A percentile compares a stretch with the other conserved stretches of the same genome.
Evolutionary conservation across 2,797 vertebrate species (phyloP).

Genomic region (Rhadinocentrus ornatus): DNA sequence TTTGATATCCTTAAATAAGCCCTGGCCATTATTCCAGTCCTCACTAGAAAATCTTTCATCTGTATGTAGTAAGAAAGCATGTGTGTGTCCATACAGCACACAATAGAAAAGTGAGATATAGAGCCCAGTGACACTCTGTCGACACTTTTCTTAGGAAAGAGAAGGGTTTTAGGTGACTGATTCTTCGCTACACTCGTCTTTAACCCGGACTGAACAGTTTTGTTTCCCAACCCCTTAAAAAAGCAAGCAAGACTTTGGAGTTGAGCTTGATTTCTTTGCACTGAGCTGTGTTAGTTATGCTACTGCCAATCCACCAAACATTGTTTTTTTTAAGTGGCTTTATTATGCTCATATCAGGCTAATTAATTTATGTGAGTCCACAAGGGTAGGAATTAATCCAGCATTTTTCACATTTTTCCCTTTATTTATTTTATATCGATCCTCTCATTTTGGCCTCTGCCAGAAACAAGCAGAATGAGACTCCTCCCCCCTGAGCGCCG

Average conservation of each 20-base stretch:
- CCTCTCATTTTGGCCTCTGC: too few relatives aligned
- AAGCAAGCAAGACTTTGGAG: background rate
- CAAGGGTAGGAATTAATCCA: too few relatives aligned
- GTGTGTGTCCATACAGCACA: background rate
- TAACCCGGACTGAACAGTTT: background rate
- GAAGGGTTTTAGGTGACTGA: background rate
- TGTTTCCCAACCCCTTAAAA: background rate
- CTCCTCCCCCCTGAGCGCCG: too few relatives aligned
- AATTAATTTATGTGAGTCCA: too few relatives aligned
- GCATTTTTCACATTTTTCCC: too few relatives aligned
- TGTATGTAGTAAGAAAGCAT: background rate
- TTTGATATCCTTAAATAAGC: conserved; percentile 27
- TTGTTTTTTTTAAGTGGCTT: background rate
- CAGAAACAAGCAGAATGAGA: too few relatives aligned
- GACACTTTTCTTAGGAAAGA: background rate
- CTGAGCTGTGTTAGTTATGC: background rate
- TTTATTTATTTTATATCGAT: too few relatives aligned
- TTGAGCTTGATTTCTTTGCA: too few relatives aligned
- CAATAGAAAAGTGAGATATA: background rate
- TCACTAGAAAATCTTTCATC: conserved; percentile 3
- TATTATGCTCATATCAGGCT: too few relatives aligned
- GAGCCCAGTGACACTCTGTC: background rate
- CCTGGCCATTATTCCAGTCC: conserved; percentile 6
- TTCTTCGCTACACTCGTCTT: background rate
- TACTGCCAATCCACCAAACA: background rate